Evolutionary conservation across 2,797 vertebrate genomes (phyloP).

Genomic region (Valencia hispanica): DNA sequence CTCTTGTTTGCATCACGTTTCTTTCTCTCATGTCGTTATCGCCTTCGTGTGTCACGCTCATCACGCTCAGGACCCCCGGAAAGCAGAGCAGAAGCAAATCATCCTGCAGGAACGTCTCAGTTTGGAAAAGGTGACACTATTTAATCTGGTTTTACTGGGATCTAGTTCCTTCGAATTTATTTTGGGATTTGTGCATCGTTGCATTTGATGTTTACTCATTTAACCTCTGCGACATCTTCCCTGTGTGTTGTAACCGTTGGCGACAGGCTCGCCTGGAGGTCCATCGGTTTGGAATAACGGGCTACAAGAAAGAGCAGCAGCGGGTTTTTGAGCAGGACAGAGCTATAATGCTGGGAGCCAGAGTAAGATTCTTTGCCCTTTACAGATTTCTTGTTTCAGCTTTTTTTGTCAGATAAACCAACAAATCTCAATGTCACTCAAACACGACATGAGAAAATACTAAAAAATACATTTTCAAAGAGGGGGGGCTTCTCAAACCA

Average conservation of each 20-base stretch:
- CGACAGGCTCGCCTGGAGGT: conserved; percentile 92
- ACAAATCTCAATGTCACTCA: background rate
- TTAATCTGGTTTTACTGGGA: background rate
- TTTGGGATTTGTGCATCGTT: background rate
- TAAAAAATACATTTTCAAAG: background rate
- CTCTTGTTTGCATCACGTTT: conserved; percentile 9
- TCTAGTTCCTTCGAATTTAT: too few relatives aligned
- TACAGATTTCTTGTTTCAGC: background rate
- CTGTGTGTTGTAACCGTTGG: background rate
- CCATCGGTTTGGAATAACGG: conserved; percentile 93
- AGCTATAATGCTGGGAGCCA: conserved; percentile 94
- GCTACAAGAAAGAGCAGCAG: conserved; percentile 92
- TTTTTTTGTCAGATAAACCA: background rate
- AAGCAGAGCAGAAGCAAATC: conserved; percentile 47
- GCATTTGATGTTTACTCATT: background rate
- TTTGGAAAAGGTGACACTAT: conserved; percentile 88
- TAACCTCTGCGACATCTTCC: background rate
- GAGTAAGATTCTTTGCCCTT: conserved; percentile 73
- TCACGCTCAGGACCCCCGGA: conserved; percentile 45
- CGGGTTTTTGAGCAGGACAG: conserved; percentile 90
- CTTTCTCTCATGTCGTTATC: conserved; percentile 22
- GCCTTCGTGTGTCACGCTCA: conserved; percentile 1
- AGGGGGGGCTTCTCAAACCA: background rate
- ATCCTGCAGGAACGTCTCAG: conserved; percentile 75
- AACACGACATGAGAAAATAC: background rate